These are phyloP conservation scores for Scortum barcoo DNA, from an alignment of 2,113 vertebrate genomes.

Conservation along the genomic window DNA sequence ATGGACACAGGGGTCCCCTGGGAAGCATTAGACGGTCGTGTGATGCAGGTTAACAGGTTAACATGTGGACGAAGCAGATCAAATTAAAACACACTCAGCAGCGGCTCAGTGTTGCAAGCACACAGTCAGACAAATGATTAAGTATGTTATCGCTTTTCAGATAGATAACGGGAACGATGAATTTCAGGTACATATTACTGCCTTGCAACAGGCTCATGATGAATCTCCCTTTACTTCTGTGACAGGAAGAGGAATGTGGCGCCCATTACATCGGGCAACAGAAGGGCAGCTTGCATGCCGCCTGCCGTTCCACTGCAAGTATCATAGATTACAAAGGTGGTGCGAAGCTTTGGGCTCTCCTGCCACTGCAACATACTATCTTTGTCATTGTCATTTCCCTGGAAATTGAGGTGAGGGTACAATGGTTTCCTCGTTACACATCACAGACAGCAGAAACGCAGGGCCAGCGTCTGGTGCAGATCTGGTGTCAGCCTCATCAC, in stretches of 20 bases:
- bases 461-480: conserved; percentile 4
- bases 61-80: conserved; percentile 34
- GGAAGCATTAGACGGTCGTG: conserved; percentile 15
- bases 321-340: conserved; percentile 53
- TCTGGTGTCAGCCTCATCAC: conserved; percentile 35
- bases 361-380: conserved; percentile 48
- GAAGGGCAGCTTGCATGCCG: conserved; percentile 10
- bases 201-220: conserved; percentile 31
- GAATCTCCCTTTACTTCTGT: conserved; percentile 50
- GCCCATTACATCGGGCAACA: conserved; percentile 46
- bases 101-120: background rate
- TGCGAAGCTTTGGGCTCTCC: conserved; percentile 29
- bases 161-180: conserved; percentile 19
- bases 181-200: conserved; percentile 16
- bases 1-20: conserved; percentile 17
- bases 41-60: conserved; percentile 45
- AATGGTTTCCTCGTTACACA: conserved; percentile 47
- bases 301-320: conserved; percentile 49
- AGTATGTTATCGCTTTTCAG: conserved; percentile 4
- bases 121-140: conserved; percentile 13
- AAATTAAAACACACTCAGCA: conserved; percentile 40
- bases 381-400: conserved; percentile 71
- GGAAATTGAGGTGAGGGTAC: conserved; percentile 79
- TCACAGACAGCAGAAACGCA: conserved; percentile 29
- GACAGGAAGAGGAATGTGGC: conserved; percentile 63